Conservation (phyloP, 1,140 invertebrate species). For the Aphis gossypii region DNA sequence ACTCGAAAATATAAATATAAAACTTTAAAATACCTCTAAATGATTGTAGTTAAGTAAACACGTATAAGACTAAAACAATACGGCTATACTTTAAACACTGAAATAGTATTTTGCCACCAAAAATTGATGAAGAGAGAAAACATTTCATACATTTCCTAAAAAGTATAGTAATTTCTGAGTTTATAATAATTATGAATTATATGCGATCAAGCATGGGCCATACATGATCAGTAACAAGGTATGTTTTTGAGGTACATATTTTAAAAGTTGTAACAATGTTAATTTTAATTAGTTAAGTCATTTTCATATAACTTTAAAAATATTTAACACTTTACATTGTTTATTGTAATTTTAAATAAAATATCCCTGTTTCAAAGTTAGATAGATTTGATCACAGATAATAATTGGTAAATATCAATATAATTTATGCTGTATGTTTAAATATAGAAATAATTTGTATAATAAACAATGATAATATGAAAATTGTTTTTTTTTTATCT, state of each 20-base stretch:
- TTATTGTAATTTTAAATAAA: background rate
- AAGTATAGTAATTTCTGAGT: background rate
- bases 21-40: background rate
- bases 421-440: too few species aligned
- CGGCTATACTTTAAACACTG: background rate
- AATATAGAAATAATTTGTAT: too few species aligned
- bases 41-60: background rate
- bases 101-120: background rate
- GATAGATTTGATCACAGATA: accelerated
- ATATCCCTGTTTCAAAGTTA: background rate
- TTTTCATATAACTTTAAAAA: background rate
- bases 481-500: background rate
- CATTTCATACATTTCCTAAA: background rate
- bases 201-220: too few species aligned
- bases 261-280: background rate
- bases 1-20: background rate
- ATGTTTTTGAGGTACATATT: background rate
- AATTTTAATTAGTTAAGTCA: background rate
- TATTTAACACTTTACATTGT: background rate
- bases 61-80: background rate
- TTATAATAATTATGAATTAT: background rate
- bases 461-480: too few species aligned
- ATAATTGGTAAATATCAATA: background rate
- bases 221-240: background rate
- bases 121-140: background rate